phyloP scores from a whole-genome alignment of 2,113 vertebrate genomes.

The Rhea pennata region DNA sequence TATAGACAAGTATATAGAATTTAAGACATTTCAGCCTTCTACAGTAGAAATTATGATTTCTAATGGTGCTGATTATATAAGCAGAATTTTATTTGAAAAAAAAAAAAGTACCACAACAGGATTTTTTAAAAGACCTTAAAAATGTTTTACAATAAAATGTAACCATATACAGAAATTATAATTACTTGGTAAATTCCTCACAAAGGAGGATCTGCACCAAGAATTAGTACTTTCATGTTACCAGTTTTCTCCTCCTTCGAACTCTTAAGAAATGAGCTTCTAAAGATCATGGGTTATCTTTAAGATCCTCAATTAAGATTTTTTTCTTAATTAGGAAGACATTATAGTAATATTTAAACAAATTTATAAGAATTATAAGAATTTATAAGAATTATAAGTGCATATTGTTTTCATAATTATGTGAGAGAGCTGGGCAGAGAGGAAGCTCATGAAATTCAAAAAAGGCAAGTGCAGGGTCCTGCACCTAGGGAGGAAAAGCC shows the following conservation, averaged over 20 bases:
- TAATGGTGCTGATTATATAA: neutral
- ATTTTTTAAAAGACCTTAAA: neutral
- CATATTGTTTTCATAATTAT: neutral
- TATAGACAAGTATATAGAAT: neutral
- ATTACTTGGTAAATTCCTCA: neutral
- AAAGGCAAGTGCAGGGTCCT: too few relatives aligned
- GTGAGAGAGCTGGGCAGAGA: neutral
- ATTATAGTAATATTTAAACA: neutral
- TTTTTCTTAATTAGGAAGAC: neutral
- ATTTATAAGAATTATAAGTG: neutral
- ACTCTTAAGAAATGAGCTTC: neutral
- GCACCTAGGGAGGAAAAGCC: too few relatives aligned
- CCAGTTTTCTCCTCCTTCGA: neutral
- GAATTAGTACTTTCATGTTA: neutral
- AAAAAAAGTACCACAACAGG: neutral
- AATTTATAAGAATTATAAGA: neutral
- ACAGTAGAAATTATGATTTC: neutral
- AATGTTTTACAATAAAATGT: neutral
- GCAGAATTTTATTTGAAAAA: neutral
- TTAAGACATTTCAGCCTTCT: neutral
- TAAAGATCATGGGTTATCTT: neutral
- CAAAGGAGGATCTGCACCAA: neutral
- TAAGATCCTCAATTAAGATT: too few relatives aligned
- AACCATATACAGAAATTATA: neutral
- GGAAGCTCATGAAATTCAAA: too few relatives aligned